These are phyloP conservation scores for Catocala sponsa DNA, from an alignment of 2,888 invertebrate species.

Conservation along the genomic window DNA sequence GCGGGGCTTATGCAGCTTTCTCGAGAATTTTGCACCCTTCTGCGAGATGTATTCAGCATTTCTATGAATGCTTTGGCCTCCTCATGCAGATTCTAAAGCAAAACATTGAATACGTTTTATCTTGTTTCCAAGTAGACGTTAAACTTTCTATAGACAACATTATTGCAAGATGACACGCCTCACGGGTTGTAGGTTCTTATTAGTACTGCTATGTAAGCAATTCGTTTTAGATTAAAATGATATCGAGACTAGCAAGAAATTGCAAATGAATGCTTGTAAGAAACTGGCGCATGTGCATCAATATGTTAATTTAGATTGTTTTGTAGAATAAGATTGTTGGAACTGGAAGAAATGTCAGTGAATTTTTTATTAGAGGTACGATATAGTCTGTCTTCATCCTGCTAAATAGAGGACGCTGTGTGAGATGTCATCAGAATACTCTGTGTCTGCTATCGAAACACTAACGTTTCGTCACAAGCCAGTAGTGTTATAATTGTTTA, in stretches of 20 bases:
- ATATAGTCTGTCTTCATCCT: too few relatives aligned
- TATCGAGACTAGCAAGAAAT: constrained; percentile 18
- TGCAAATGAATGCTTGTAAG: constrained; percentile 1
- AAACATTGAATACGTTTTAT: constrained; percentile 54
- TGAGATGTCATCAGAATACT: too few relatives aligned
- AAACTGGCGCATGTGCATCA: background rate
- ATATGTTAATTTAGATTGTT: background rate
- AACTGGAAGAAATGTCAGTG: too few relatives aligned
- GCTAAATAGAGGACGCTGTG: too few relatives aligned
- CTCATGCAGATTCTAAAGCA: constrained; percentile 46
- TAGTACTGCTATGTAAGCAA: constrained; percentile 20
- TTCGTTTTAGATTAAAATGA: constrained; percentile 32
- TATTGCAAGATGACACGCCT: constrained; percentile 44
- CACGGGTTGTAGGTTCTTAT: constrained; percentile 26
- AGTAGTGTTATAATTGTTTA: too few relatives aligned
- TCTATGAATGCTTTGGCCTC: constrained; percentile 37
- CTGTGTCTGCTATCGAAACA: too few relatives aligned
- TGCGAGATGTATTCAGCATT: constrained; percentile 30
- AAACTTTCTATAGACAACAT: constrained; percentile 55
- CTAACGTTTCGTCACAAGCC: too few relatives aligned
- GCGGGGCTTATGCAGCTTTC: constrained; percentile 36
- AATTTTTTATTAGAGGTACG: too few relatives aligned
- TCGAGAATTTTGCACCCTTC: constrained; percentile 32
- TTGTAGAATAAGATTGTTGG: too few relatives aligned
- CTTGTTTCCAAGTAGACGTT: constrained; percentile 56